A percentile compares a stretch with the other conserved stretches of the same genome.
phyloP scores from a whole-genome alignment of 2,797 vertebrate genomes.

The Lates japonicus region DNA sequence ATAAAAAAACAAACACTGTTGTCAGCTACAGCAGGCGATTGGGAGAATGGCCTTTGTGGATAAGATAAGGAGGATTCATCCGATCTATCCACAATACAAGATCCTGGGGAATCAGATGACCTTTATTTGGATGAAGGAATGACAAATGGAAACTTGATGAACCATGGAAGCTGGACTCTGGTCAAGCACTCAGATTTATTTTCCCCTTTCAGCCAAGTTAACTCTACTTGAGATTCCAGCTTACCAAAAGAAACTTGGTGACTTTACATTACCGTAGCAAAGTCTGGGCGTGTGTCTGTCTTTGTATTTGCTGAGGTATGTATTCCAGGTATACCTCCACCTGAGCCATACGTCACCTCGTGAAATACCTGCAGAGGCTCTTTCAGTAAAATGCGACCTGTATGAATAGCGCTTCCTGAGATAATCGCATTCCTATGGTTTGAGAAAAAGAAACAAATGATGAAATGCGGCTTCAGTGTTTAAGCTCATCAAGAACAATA shows the following conservation, averaged over 20 bases:
- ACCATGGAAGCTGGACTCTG: constrained; percentile 9
- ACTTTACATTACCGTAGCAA: not conserved
- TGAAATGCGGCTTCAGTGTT: not conserved
- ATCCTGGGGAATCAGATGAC: constrained; percentile 59
- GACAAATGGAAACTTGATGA: constrained; percentile 31
- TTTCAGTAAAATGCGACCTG: constrained; percentile 46
- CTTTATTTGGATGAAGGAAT: constrained; percentile 49
- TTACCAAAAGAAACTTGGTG: not conserved
- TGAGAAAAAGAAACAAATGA: not conserved
- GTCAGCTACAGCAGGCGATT: constrained; percentile 55
- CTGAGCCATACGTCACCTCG: constrained; percentile 48
- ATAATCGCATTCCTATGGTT: constrained; percentile 32
- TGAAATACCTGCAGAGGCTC: constrained; percentile 34
- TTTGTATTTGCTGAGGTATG: constrained; percentile 36
- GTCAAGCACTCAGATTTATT: not conserved
- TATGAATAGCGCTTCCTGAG: constrained; percentile 48
- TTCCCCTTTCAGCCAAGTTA: not conserved
- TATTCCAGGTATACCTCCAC: constrained; percentile 72
- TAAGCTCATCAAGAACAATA: not conserved
- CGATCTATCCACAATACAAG: constrained; percentile 29
- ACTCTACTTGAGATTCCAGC: not conserved
- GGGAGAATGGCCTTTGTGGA: constrained; percentile 71
- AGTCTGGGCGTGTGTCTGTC: constrained; percentile 20
- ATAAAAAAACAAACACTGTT: constrained; percentile 66
- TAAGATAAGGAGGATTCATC: constrained; percentile 10